These are phyloP conservation scores for Rhabdomys dilectus DNA, from an alignment of 2,113 vertebrate species.

Conservation along the genomic window DNA sequence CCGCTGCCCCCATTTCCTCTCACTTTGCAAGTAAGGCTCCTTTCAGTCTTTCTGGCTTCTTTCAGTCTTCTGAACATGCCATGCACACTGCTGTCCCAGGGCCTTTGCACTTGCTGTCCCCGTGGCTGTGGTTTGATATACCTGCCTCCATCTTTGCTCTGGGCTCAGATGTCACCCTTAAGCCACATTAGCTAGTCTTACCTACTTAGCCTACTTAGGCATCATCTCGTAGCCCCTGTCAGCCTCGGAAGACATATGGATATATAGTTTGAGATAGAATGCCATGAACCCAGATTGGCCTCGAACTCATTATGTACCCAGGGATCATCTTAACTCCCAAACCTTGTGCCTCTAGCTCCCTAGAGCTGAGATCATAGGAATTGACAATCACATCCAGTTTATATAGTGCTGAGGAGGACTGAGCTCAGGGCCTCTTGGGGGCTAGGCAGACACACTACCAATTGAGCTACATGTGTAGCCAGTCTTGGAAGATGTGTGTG, in stretches of 20 bases:
- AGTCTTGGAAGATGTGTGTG: not conserved
- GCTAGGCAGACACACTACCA: not conserved
- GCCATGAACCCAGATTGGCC: not conserved
- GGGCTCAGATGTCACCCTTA: not conserved
- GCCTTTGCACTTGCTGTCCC: not conserved
- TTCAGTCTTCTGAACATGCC: not conserved
- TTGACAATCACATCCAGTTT: not conserved
- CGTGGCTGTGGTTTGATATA: not conserved
- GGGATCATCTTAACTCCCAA: not conserved
- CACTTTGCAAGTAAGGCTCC: not conserved
- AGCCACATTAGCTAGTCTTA: not conserved
- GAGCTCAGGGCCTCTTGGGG: not conserved
- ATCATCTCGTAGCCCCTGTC: not conserved
- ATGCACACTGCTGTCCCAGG: not conserved
- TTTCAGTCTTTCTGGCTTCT: not conserved
- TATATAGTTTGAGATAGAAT: not conserved
- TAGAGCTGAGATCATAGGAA: not conserved
- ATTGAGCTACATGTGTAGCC: not conserved
- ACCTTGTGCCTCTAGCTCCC: not conserved
- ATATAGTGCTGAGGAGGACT: not conserved
- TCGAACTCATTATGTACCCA: not conserved
- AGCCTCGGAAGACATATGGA: not conserved
- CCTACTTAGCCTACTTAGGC: not conserved
- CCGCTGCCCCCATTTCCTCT: not conserved
- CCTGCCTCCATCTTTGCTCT: not conserved